A percentile compares a stretch with the other conserved stretches of the same genome.
Evolutionary conservation across 1,140 invertebrate genomes (phyloP).

Genomic region (Dolichoris vasculosae): DNA sequence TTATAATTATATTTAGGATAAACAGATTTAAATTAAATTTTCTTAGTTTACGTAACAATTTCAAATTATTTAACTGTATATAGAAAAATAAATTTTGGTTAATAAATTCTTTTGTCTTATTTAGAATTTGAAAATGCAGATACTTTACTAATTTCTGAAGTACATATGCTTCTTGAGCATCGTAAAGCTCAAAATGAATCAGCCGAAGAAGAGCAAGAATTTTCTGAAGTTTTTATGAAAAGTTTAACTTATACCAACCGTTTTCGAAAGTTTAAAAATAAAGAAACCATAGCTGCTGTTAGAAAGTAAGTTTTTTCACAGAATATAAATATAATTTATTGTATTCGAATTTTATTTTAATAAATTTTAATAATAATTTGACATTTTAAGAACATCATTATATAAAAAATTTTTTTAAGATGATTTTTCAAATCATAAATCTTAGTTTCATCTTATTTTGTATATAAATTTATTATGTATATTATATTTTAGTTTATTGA

Average conservation of each 20-base stretch:
- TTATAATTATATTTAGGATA: too few species aligned
- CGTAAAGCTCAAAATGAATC: constrained; percentile 98
- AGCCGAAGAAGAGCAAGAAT: constrained; percentile 98
- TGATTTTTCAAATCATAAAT: neutral
- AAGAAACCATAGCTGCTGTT: constrained; percentile 97
- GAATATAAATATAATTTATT: neutral
- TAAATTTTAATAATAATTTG: neutral
- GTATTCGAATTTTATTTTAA: neutral
- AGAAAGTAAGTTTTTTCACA: constrained; percentile 81
- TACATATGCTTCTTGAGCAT: constrained; percentile 97
- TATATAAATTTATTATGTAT: neutral
- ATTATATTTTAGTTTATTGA: constrained; percentile 83
- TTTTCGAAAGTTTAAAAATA: constrained; percentile 98
- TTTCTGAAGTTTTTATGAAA: constrained; percentile 99
- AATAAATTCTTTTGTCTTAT: constrained; percentile 55
- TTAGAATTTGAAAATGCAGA: constrained; percentile 99
- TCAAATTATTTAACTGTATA: neutral
- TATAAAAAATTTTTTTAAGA: constrained; percentile 13
- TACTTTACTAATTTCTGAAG: constrained; percentile 97
- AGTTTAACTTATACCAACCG: constrained; percentile 96
- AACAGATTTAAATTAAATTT: too few species aligned
- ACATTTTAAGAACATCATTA: neutral
- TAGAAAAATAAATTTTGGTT: neutral
- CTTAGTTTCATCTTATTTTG: neutral
- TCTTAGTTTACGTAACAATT: neutral